Evolutionary conservation across 2,888 invertebrate genomes (phyloP).

Genomic region (Therioaphis trifolii): DNA sequence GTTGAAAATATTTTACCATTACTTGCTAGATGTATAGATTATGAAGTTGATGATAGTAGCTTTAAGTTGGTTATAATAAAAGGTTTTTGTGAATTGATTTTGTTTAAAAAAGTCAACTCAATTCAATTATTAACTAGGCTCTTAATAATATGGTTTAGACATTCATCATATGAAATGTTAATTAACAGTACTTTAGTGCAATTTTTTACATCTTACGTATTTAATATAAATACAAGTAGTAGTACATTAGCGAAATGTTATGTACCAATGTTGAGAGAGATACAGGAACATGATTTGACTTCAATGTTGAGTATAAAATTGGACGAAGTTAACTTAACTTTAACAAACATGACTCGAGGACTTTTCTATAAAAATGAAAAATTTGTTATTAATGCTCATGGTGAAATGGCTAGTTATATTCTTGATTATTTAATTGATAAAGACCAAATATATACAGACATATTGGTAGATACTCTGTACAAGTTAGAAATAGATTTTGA

Average conservation of each 20-base stretch:
- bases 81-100: slow-evolving; percentile 54
- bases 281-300: slow-evolving; percentile 4
- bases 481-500: slow-evolving; percentile 47
- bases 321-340: slow-evolving; percentile 36
- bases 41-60: slow-evolving; percentile 24
- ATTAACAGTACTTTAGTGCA: slow-evolving; percentile 1
- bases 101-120: slow-evolving; percentile 40
- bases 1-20: slow-evolving; percentile 17
- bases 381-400: slow-evolving; percentile 40
- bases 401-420: slow-evolving; percentile 45
- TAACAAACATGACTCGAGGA: slow-evolving; percentile 35
- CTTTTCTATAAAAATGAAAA: slow-evolving; percentile 5
- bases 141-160: slow-evolving; percentile 52
- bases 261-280: slow-evolving; percentile 42
- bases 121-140: slow-evolving; percentile 30
- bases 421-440: slow-evolving; percentile 48
- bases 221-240: slow-evolving; percentile 50
- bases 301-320: slow-evolving; percentile 17
- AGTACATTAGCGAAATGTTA: slow-evolving; percentile 44
- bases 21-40: slow-evolving; percentile 42
- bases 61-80: slow-evolving; percentile 38
- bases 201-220: slow-evolving; percentile 48
- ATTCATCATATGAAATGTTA: slow-evolving; percentile 1
- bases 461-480: slow-evolving; percentile 40
- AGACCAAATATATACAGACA: slow-evolving; percentile 22